phyloP scores from a whole-genome alignment of 2,797 vertebrate genomes.

The Podargus strigoides region DNA sequence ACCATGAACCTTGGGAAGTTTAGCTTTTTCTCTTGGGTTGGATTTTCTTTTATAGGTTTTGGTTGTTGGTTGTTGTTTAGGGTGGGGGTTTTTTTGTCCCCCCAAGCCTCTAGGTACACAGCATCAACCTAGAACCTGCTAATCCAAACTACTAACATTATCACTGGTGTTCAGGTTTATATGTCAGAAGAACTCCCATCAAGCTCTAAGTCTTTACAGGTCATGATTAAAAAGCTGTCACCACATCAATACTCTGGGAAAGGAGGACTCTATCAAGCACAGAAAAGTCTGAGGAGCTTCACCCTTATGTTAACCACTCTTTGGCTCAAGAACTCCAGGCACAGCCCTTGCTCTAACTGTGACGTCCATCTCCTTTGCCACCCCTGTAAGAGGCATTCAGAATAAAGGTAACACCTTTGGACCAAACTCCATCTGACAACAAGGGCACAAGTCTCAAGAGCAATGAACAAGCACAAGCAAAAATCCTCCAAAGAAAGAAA shows the following conservation, averaged over 20 bases:
- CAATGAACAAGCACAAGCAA: fast-evolving
- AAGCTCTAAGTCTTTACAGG: neutral
- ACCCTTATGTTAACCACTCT: neutral
- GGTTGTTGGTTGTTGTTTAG: neutral
- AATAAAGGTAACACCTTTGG: too few relatives aligned
- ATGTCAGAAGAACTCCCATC: neutral
- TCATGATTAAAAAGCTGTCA: neutral
- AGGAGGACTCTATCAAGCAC: neutral
- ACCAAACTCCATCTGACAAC: neutral
- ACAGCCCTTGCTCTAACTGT: neutral
- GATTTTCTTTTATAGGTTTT: neutral
- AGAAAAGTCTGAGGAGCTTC: neutral
- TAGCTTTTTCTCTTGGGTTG: neutral
- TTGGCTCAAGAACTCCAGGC: neutral
- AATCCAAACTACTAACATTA: fast-evolving
- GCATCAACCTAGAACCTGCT: neutral
- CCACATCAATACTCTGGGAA: neutral
- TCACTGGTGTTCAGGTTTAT: neutral
- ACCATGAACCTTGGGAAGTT: neutral
- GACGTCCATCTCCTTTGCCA: neutral
- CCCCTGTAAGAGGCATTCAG: neutral
- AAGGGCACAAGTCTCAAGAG: neutral
- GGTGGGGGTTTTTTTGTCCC: fast-evolving
- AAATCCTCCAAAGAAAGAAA: too few relatives aligned
- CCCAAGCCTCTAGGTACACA: neutral